A percentile compares a stretch with the other conserved stretches of the same genome.
Evolutionary conservation across 2,888 invertebrate species (phyloP).

Genomic region (Isoperla grammatica): DNA sequence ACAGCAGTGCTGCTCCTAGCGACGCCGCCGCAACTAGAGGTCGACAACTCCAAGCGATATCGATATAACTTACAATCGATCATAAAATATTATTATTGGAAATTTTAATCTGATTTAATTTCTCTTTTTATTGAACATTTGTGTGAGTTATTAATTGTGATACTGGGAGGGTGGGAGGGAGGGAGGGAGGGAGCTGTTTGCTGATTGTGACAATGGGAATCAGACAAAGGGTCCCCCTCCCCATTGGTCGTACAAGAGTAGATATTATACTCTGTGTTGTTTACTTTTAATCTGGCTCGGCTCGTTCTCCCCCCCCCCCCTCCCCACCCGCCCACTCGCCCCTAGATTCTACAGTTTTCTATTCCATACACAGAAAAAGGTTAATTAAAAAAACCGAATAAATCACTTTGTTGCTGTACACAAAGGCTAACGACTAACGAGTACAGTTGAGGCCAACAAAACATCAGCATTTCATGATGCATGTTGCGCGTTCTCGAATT

Average conservation of each 20-base stretch:
- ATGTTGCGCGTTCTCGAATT: not conserved
- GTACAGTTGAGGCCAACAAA: constrained; percentile 19
- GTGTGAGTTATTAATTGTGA: no score
- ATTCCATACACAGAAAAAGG: constrained; percentile 24
- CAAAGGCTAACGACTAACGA: constrained; percentile 28
- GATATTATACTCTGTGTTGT: constrained; percentile 21
- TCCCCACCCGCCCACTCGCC: not conserved
- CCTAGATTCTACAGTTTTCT: constrained; percentile 11
- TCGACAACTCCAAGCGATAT: no score
- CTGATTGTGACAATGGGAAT: constrained; percentile 19
- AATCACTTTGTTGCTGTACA: constrained; percentile 26
- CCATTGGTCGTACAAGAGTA: constrained; percentile 4
- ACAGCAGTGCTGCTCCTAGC: no score
- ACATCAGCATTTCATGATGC: not conserved
- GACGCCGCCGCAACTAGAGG: no score
- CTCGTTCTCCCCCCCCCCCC: constrained; percentile 2
- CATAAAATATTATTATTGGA: no score
- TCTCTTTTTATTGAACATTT: no score
- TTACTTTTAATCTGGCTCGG: constrained; percentile 29
- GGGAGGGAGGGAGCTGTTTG: constrained; percentile 17
- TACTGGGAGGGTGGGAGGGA: constrained; percentile 6
- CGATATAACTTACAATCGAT: no score
- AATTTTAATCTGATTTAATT: no score
- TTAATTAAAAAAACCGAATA: constrained; percentile 28
- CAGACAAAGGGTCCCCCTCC: constrained; percentile 17